Conservation (phyloP, 2,888 invertebrate genomes). For the Blastobasis adustella region DNA sequence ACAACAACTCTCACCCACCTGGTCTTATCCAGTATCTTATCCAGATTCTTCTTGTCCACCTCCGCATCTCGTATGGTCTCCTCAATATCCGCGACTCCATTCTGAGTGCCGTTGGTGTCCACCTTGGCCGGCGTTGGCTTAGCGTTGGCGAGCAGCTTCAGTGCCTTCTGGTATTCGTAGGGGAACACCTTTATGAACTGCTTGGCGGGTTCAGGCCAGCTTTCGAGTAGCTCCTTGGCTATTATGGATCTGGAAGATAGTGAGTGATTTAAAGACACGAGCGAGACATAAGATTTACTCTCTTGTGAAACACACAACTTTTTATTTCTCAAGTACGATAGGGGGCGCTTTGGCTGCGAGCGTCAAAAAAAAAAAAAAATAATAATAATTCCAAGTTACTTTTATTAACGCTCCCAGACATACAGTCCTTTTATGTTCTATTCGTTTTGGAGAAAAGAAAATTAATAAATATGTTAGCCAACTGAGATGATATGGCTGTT, state of each 20-base stretch:
- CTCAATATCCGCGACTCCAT: conserved; percentile 86
- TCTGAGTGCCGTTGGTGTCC: conserved; percentile 45
- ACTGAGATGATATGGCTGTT: no score
- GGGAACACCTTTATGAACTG: conserved; percentile 98
- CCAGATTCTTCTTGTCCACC: conserved; percentile 85
- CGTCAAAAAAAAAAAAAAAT: no score
- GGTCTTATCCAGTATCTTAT: conserved; percentile 87
- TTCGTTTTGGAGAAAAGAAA: no score
- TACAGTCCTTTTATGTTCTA: no score
- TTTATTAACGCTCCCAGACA: no score
- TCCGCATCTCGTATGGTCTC: conserved; percentile 87
- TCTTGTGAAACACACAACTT: no score
- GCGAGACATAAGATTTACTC: no score
- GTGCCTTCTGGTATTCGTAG: conserved; percentile 94
- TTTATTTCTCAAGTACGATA: no score
- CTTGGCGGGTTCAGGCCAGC: conserved; percentile 85
- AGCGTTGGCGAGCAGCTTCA: conserved; percentile 78
- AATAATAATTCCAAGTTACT: no score
- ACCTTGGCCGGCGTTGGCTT: conserved; percentile 25
- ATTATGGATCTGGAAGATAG: conserved; percentile 77
- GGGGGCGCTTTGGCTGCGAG: no score
- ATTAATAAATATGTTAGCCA: no score
- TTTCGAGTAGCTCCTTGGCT: conserved; percentile 83
- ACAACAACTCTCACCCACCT: conserved; percentile 48
- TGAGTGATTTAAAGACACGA: no score